Base-by-base conservation (phyloP, 2,888 invertebrate species). In the Agrilus mali region DNA sequence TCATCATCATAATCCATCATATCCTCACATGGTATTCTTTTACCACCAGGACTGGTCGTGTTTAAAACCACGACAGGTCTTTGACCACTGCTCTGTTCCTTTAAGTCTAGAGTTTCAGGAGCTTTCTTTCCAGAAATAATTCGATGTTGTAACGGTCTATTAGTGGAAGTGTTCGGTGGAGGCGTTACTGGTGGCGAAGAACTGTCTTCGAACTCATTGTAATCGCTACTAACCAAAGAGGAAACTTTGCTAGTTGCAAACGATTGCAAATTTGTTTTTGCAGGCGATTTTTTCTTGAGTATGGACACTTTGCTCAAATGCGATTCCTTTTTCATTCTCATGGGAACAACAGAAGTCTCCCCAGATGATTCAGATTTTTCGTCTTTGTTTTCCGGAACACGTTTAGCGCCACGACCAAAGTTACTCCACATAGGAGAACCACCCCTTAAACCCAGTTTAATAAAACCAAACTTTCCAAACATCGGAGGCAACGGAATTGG, bases 391-490 rank as follows among this genome's bases (percentile, higher is more conserved):
- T 52, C 53, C 54, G 60, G 63, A 41, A 57, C 62, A 51, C 55
- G 60, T 55, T 63, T 70, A 39, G 60, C 67, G 52, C 52, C 70
- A 53, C 60, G 66, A 59, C 62, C 61, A 36, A 61, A 67, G 43
- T 44, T 32, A 2, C 68, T 66, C 80, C 80, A 80, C 67, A 79
- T 75, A 1, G 80, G 80, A 0, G 80, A 73, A 5, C 82, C 82
- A 16, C 82, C 82, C 47, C 74, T 64, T 3, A 82, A 55, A 12
- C 73, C 84, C 3, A 77, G 67, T 55, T 75, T 77, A 52, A 73
- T 70, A 60, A 77, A 80, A 1, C 72, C 73, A 56, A 68, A 74
- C 37, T 76, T 68, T 1, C 71, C 72, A 55, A 77, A 77, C 43
- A 72, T 70, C 17, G 74, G 70, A 2, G 76, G 74, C n/a, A 73